Percentiles rank a stretch among this genome's conserved stretches.
Evolutionary conservation across 2,797 vertebrate genomes (phyloP).

Genomic region (Eupleurogrammus muticus): DNA sequence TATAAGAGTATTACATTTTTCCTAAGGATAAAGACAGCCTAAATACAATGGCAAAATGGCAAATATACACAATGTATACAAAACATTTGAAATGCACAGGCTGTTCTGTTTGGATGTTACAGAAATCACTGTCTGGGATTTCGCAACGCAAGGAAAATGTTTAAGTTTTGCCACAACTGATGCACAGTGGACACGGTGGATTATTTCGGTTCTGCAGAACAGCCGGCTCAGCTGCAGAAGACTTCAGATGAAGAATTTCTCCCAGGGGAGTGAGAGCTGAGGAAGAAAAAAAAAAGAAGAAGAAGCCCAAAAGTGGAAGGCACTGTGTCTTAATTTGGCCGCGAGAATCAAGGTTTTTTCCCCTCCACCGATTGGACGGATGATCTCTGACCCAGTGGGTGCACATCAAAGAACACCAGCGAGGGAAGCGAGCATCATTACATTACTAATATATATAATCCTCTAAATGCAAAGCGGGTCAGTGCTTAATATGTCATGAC

Average conservation of each 20-base stretch:
- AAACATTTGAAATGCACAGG: slow-evolving; percentile 34
- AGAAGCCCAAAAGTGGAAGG: slow-evolving; percentile 35
- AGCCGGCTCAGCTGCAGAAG: slow-evolving; percentile 56
- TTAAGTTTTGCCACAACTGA: slow-evolving; percentile 52
- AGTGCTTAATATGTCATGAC: slow-evolving; percentile 71
- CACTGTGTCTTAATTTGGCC: slow-evolving; percentile 59
- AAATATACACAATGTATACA: slow-evolving; percentile 7
- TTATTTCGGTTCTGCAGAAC: slow-evolving; percentile 60
- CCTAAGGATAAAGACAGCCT: not conserved
- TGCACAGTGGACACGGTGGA: slow-evolving; percentile 55
- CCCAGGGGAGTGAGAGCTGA: slow-evolving; percentile 45
- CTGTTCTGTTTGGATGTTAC: slow-evolving; percentile 37
- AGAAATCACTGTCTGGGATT: slow-evolving; percentile 35
- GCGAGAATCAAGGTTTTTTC: slow-evolving; percentile 57
- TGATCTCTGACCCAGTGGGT: slow-evolving; percentile 73
- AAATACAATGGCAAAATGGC: not conserved
- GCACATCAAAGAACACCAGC: slow-evolving; percentile 61
- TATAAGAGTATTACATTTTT: no score
- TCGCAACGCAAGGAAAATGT: slow-evolving; percentile 33
- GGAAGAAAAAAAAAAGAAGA: slow-evolving; percentile 8
- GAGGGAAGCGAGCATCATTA: slow-evolving; percentile 67
- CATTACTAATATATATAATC: slow-evolving; percentile 72
- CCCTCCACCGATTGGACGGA: slow-evolving; percentile 53
- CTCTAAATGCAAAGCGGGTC: slow-evolving; percentile 70
- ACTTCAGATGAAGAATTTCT: slow-evolving; percentile 65